phyloP scores from a whole-genome alignment of 1,140 invertebrate species.

The Drosophila paulistorum region DNA sequence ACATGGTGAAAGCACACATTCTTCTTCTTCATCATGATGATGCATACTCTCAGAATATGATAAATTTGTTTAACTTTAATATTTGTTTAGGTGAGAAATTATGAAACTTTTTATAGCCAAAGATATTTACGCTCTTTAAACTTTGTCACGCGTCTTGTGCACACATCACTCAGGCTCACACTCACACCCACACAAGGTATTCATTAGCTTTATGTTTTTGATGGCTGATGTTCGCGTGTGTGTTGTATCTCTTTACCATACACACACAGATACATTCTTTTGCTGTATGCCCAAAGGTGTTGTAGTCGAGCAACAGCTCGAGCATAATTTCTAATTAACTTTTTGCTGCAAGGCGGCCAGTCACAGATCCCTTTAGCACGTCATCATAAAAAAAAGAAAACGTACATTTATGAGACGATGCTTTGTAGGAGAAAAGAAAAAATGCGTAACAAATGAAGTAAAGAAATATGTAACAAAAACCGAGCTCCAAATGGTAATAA shows the following conservation, averaged over 20 bases:
- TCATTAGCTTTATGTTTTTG: slow-evolving; percentile 58
- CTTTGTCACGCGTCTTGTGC: slow-evolving; percentile 35
- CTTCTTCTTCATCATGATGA: neutral
- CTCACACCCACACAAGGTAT: slow-evolving; percentile 51
- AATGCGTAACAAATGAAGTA: slow-evolving; percentile 78
- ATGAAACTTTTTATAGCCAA: slow-evolving; percentile 11
- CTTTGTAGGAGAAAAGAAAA: slow-evolving; percentile 52
- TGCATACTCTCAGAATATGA: neutral
- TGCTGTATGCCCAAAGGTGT: slow-evolving; percentile 61
- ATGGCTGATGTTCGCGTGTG: slow-evolving; percentile 24
- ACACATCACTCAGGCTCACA: slow-evolving; percentile 16
- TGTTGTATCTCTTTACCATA: slow-evolving; percentile 7
- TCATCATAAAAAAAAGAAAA: slow-evolving; percentile 79
- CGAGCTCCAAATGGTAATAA: slow-evolving; percentile 57
- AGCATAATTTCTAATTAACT: slow-evolving; percentile 81
- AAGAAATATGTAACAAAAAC: slow-evolving; percentile 59
- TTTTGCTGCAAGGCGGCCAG: slow-evolving; percentile 60
- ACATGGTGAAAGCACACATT: neutral
- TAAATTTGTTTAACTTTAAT: slow-evolving; percentile 7
- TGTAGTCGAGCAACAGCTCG: slow-evolving; percentile 51
- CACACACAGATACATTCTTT: neutral
- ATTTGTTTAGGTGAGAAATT: slow-evolving; percentile 9
- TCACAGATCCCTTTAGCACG: slow-evolving; percentile 74
- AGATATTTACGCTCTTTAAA: slow-evolving; percentile 37
- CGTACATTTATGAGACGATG: slow-evolving; percentile 61